Evolutionary conservation across 2,113 vertebrate species (phyloP).

Genomic region (Chionis minor): DNA sequence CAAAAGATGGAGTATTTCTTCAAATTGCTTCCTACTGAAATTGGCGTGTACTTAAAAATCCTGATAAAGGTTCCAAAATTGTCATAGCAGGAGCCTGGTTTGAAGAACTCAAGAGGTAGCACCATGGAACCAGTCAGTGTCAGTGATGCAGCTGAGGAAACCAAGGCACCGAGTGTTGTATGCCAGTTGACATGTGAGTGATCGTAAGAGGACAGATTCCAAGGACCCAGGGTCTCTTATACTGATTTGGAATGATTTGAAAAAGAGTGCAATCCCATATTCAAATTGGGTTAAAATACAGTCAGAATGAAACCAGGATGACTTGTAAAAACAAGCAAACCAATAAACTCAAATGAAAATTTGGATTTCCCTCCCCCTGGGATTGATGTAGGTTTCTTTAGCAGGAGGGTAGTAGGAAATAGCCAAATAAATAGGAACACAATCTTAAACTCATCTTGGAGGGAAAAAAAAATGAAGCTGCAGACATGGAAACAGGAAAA

Average conservation of each 20-base stretch:
- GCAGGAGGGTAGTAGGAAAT: constrained; percentile 1
- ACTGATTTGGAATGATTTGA: background rate
- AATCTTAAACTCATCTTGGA: constrained; percentile 13
- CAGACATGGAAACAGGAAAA: constrained; percentile 29
- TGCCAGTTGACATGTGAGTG: background rate
- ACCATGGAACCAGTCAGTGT: background rate
- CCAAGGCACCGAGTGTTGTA: background rate
- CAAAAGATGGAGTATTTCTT: background rate
- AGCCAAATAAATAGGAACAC: background rate
- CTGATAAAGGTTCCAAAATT: background rate
- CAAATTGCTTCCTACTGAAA: background rate
- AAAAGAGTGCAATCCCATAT: background rate
- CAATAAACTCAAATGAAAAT: background rate
- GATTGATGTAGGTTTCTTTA: background rate
- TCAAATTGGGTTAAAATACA: background rate
- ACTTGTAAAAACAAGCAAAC: background rate
- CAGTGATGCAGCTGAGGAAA: background rate
- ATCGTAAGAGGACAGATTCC: background rate
- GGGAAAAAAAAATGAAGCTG: background rate
- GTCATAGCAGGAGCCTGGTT: background rate
- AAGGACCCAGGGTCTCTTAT: background rate
- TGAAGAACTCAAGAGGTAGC: background rate
- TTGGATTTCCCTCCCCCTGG: background rate
- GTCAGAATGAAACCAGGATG: background rate
- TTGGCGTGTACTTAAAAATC: background rate